Conservation (phyloP, 2,113 vertebrate genomes). For the Nestor notabilis region DNA sequence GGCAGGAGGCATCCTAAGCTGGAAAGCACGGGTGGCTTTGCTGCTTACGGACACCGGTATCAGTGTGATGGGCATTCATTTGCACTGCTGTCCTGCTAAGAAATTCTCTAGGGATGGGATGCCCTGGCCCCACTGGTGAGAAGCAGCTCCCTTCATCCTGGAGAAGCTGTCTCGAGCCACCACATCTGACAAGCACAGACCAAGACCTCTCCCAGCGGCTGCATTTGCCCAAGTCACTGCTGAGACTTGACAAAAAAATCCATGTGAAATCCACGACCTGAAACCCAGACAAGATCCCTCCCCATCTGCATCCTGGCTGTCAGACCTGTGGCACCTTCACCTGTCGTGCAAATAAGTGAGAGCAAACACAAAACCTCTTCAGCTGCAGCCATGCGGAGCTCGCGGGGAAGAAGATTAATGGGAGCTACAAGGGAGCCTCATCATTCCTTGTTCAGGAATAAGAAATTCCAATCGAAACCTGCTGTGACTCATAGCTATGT, state of each 20-base stretch:
- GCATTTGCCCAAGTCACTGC: background rate
- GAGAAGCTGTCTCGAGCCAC: background rate
- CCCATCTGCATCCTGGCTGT: background rate
- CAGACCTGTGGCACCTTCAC: background rate
- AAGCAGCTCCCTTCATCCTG: background rate
- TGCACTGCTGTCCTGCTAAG: background rate
- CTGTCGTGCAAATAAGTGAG: background rate
- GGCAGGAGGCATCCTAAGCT: background rate
- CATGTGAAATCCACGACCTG: background rate
- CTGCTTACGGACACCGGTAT: rapidly evolving
- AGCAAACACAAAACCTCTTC: background rate
- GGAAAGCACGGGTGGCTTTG: rapidly evolving
- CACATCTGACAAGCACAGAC: rapidly evolving
- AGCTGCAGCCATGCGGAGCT: background rate
- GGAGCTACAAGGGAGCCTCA: background rate
- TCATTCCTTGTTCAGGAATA: conserved; percentile 35
- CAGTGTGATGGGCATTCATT: rapidly evolving
- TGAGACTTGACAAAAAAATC: background rate
- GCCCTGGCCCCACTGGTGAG: rapidly evolving
- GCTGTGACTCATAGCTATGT: background rate
- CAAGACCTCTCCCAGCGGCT: background rate
- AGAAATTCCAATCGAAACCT: conserved; percentile 17
- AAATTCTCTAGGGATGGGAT: background rate
- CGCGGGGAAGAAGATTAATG: background rate
- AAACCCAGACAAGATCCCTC: background rate